Conservation (phyloP, 2,888 invertebrate genomes). For the Poecilus cupreus region DNA sequence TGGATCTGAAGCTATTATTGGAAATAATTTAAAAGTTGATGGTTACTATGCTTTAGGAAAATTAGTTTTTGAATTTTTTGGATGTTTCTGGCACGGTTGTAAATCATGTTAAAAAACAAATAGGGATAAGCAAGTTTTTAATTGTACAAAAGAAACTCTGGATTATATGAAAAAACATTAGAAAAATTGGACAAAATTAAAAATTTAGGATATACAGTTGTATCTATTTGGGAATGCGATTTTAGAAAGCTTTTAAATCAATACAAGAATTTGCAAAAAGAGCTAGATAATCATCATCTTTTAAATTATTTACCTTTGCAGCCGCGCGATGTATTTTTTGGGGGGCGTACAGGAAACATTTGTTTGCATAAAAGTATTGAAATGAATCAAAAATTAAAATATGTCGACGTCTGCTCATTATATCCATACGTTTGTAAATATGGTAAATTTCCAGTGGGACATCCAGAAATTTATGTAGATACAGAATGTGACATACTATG, state of each 20-base stretch:
- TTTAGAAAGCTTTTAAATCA: background rate
- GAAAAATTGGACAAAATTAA: background rate
- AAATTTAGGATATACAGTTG: background rate
- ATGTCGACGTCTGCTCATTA: slow-evolving; percentile 32
- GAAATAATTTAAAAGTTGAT: too few species aligned
- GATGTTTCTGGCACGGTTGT: slow-evolving; percentile 22
- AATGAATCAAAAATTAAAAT: slow-evolving; percentile 19
- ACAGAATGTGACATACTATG: background rate
- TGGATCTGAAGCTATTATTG: background rate
- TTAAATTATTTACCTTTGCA: slow-evolving; percentile 11
- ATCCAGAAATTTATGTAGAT: too few species aligned
- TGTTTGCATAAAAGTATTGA: too few species aligned
- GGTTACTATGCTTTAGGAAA: background rate
- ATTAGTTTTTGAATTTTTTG: too few species aligned
- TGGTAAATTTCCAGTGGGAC: too few species aligned
- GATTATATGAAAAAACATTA: background rate
- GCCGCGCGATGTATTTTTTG: background rate
- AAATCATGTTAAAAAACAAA: background rate
- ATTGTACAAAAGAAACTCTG: background rate
- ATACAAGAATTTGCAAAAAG: background rate
- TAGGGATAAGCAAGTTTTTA: slow-evolving; percentile 2
- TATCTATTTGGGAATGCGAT: slow-evolving; percentile 19
- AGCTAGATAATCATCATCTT: background rate
- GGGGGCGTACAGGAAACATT: too few species aligned
- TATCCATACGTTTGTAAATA: too few species aligned